These are phyloP conservation scores for Schizaphis graminum DNA, from an alignment of 2,888 invertebrate genomes.

Conservation along the genomic window DNA sequence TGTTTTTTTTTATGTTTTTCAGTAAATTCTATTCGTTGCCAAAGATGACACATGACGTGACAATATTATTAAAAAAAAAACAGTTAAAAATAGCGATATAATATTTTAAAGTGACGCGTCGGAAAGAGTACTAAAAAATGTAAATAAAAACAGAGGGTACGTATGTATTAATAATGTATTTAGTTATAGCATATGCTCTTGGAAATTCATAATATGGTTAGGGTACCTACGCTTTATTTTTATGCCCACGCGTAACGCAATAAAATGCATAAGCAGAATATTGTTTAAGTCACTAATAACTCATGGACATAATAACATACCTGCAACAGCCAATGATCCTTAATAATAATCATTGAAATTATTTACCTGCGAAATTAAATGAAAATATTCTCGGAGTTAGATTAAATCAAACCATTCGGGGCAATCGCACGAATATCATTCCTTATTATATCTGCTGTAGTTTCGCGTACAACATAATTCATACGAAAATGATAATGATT, in stretches of 20 bases:
- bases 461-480: not conserved
- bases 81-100: not conserved
- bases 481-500: not conserved
- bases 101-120: not conserved
- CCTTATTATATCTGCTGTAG: not conserved
- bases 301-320: not conserved
- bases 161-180: constrained; percentile 17
- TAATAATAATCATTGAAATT: constrained; percentile 6
- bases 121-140: not conserved
- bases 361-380: not conserved
- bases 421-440: not conserved
- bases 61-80: not conserved
- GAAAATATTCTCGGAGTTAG: not conserved
- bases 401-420: not conserved
- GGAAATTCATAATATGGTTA: not conserved
- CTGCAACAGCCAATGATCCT: not conserved
- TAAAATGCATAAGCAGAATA: constrained; percentile 1
- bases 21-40: not conserved
- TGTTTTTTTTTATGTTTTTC: not conserved
- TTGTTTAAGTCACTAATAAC: not conserved
- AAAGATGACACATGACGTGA: constrained; percentile 4
- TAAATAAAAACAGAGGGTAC: constrained; percentile 20
- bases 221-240: not conserved
- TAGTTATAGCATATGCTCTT: not conserved
- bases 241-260: not conserved